A percentile compares a stretch with the other conserved stretches of the same genome.
Evolutionary conservation across 2,888 invertebrate genomes (phyloP).

Genomic region (Meghimatium bilineatum): DNA sequence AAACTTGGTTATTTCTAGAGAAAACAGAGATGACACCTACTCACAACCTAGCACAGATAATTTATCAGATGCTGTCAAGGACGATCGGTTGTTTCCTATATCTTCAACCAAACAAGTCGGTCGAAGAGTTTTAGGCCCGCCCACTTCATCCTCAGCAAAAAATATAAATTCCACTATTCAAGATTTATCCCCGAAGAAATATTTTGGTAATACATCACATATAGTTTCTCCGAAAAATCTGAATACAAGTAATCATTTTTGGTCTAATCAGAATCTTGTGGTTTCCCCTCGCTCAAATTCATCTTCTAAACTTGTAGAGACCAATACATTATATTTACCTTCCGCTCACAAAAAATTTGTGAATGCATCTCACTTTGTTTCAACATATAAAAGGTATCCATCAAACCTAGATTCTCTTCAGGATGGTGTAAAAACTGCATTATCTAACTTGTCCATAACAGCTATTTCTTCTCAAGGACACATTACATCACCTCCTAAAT

Average conservation of each 20-base stretch:
- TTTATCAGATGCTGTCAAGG: not conserved
- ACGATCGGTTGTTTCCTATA: constrained; percentile 12
- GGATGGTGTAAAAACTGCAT: too few species aligned
- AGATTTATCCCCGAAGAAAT: not conserved
- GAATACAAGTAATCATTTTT: not conserved
- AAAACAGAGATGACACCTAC: not conserved
- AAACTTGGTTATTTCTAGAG: not conserved
- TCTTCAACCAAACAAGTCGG: constrained; percentile 35
- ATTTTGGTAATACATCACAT: not conserved
- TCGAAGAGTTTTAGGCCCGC: constrained; percentile 34
- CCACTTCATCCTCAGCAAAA: constrained; percentile 8
- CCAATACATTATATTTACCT: not conserved
- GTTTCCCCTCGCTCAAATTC: not conserved
- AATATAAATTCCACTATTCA: not conserved
- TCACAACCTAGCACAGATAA: not conserved
- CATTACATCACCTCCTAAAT: constrained; percentile 10
- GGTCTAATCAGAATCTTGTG: not conserved
- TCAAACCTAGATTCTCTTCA: not conserved
- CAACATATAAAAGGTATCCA: not conserved
- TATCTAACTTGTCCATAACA: not conserved
- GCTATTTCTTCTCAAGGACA: not conserved
- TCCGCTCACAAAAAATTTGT: not conserved
- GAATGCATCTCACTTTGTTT: not conserved
- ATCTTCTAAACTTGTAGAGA: not conserved
- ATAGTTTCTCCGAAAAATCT: not conserved